Evolutionary conservation across 2,113 vertebrate genomes (phyloP), one percentile per base, ranked within the genome.

Genomic region (Cynopterus brachyotis): DNA sequence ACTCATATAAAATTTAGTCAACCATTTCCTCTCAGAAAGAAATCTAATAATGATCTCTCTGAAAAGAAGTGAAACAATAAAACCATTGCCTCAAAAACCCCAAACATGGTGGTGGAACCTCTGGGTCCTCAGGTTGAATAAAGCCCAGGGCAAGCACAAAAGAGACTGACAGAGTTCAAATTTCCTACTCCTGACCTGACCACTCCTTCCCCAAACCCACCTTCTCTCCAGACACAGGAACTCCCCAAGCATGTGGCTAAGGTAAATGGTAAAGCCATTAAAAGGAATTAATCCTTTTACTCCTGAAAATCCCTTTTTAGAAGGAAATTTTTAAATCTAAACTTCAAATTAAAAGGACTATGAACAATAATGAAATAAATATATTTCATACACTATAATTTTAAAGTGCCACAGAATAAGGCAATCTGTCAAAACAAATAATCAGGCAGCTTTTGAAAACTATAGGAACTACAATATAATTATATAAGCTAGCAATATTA

Each of bases 241-340:
- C 3, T 57, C 22, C 20, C 19, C 17, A 62, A 47, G 35, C 32
- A 30, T 50, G 37, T 93, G 40, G 15, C 42, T 76, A 55, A 55
- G 45, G 9, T 32, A 81, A 26, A 28, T 35, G 35, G 26, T 50
- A 5, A 86, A 91, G 22, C 2, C 2, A 30, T 3, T 9, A 26
- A 80, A 83, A 72, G 26, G 4, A 0, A 1, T 40, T 80, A 60
- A 75, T 64, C 45, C 11, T 95, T 93, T 87, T 20, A 70, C 28
- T 89, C 30, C 57, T 60, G 6, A 96, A 89, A 92, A 97, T 53
- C 66, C 30, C 94, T 80, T 85, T 73, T 66, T 22, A 85, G 35
- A 91, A 95, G 62, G 32, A 2, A 85, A 60, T 88, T 82, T 73
- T 89, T 24, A 82, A 96, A 96, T 26, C 75, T 50, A 90, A 96